Conservation (phyloP, 1,140 invertebrate species). For the Zeugodacus cucurbitae region DNA sequence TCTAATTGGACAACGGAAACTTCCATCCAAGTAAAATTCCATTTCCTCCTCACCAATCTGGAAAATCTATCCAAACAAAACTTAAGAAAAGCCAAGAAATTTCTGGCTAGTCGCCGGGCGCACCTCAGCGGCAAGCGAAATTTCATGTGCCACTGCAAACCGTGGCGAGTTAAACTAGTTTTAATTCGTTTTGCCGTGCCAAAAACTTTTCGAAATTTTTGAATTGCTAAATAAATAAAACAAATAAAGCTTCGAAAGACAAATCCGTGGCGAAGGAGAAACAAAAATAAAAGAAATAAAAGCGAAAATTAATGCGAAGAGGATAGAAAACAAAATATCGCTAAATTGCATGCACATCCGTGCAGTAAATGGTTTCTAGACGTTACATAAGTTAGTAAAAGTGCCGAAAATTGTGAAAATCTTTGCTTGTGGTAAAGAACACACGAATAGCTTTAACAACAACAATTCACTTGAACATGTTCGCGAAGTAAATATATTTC, state of each 20-base stretch:
- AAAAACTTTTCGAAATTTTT: slow-evolving; percentile 3
- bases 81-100: background rate
- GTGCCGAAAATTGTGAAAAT: no score
- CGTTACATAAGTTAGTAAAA: no score
- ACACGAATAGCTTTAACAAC: no score
- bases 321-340: no score
- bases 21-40: background rate
- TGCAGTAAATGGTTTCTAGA: no score
- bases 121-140: background rate
- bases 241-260: background rate
- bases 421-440: no score
- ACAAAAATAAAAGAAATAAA: background rate
- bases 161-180: background rate
- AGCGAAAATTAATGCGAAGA: background rate
- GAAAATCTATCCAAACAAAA: background rate
- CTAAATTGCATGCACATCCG: no score
- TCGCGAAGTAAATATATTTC: no score
- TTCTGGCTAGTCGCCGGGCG: background rate
- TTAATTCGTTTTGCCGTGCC: background rate
- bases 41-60: background rate
- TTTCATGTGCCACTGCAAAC: background rate
- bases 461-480: no score
- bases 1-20: background rate
- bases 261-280: background rate
- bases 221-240: slow-evolving; percentile 23